A percentile compares a stretch with the other conserved stretches of the same genome.
Conservation (phyloP, 2,888 invertebrate genomes). For the Meteorus colon region DNA sequence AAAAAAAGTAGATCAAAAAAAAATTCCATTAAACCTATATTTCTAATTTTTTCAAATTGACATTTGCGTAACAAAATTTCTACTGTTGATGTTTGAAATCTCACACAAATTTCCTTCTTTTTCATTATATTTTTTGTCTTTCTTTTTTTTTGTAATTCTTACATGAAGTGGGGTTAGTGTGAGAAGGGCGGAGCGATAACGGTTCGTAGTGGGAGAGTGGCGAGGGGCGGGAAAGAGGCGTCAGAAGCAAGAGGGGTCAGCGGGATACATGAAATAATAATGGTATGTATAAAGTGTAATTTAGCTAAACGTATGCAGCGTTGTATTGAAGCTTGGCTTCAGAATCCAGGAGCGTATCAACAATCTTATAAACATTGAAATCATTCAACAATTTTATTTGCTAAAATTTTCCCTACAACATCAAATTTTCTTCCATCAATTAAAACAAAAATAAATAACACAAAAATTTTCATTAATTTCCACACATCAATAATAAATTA, state of each 20-base stretch:
- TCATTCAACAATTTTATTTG: background rate
- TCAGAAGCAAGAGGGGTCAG: constrained; percentile 64
- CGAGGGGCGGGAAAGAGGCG: constrained; percentile 60
- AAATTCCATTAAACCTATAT: constrained; percentile 23
- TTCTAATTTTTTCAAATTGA: constrained; percentile 31
- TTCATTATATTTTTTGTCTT: constrained; percentile 26
- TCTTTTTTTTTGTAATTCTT: constrained; percentile 28
- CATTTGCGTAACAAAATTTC: constrained; percentile 31
- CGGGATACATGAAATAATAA: constrained; percentile 68
- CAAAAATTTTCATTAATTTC: background rate
- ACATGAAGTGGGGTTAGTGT: constrained; percentile 41
- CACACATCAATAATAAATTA: background rate
- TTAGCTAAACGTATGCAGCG: constrained; percentile 70
- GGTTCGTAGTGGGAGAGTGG: constrained; percentile 40
- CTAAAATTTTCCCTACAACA: background rate
- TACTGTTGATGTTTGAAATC: constrained; percentile 21
- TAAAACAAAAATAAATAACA: background rate
- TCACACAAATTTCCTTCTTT: constrained; percentile 26
- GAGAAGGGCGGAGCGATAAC: constrained; percentile 44
- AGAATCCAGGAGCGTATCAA: constrained; percentile 63
- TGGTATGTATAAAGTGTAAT: constrained; percentile 70
- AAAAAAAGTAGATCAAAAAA: background rate
- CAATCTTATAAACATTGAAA: constrained; percentile 27
- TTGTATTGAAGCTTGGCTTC: constrained; percentile 62
- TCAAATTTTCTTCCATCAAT: background rate